Conservation (phyloP, 1,140 invertebrate genomes). For the Penaeus indicus region DNA sequence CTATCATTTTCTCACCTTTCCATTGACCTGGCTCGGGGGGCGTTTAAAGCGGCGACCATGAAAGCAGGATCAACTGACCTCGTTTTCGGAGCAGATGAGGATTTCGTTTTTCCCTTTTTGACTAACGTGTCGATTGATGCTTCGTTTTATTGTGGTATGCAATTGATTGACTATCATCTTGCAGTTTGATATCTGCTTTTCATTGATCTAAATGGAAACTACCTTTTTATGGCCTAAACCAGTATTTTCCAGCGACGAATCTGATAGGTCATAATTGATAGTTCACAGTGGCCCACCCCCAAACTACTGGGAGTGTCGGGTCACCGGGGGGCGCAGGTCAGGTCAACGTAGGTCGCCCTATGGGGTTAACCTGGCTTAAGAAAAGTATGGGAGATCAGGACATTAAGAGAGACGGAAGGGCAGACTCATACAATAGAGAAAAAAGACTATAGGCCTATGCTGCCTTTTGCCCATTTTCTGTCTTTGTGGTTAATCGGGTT, state of each 20-base stretch:
- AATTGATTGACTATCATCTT: too few relatives aligned
- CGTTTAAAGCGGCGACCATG: constrained; percentile 22
- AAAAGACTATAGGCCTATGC: too few relatives aligned
- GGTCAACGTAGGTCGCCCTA: constrained; percentile 22
- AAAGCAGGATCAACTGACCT: neutral
- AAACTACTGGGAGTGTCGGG: constrained; percentile 55
- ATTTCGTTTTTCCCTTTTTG: neutral
- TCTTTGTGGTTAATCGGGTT: too few relatives aligned
- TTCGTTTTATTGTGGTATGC: too few relatives aligned
- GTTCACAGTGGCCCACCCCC: neutral
- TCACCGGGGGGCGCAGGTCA: constrained; percentile 39
- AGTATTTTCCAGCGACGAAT: neutral
- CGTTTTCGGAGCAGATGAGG: neutral
- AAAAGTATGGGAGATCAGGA: neutral
- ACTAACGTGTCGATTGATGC: neutral
- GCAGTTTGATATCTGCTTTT: too few relatives aligned
- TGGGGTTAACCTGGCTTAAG: constrained; percentile 6
- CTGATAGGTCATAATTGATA: constrained; percentile 31
- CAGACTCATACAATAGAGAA: too few relatives aligned
- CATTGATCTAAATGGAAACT: too few relatives aligned
- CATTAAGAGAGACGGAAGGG: constrained; percentile 11
- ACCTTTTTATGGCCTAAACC: neutral
- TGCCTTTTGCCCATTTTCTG: too few relatives aligned
- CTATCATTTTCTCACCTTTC: constrained; percentile 51
- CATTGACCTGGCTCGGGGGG: constrained; percentile 35